Base-by-base conservation (phyloP, 1,140 invertebrate genomes). In the Bradynema listronoti region DNA sequence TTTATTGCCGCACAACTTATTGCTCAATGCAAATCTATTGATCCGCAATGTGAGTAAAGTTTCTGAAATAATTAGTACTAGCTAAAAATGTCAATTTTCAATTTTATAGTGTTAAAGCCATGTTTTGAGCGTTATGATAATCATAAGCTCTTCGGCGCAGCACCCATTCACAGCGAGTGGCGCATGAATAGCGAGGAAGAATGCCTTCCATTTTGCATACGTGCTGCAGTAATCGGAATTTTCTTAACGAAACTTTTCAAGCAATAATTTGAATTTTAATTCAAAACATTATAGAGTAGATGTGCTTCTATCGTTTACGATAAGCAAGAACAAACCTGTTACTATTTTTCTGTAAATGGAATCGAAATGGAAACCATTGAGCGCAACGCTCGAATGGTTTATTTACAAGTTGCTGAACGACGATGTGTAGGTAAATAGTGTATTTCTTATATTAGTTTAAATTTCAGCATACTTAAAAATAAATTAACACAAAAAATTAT, bases 291-390 rank as follows among this genome's bases (percentile, higher is more conserved):
- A 52, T 47, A 72, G 69, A 69, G 70, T 30, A 47, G 70, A 1
- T 72, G 70, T 36, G 59, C 55, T 33, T 73, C 70, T 19, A 69
- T 72, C n/a, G 70, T 72, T 41, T 72, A 75, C 56, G 70, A 74
- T 42, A 56, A 63, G 6, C 41, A 67, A 14, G 39, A 57, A n/a
- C 70, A 72, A 51, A 71, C 75, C 42, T 72, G 70, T 54, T 72
- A 72, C 39, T 72, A 67, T 50, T 72, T 72, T 59, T 41, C 36
- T 16, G 63, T 75, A 32, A 72, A 72, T 34, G 71, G 58, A 16
- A 46, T 72, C 9, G 72, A 74, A 60, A 39, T 49, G n/a, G 67
- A 72, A 39, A 46, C 56, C 9, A 56, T 72, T 11, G 58, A 51
- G 19, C 47, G 60, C 16, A 32, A 58, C 16, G 27, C 60, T 7